These are phyloP conservation scores for Ostrea denselamellosa DNA, from an alignment of 1,140 invertebrate species.

Conservation along the genomic window DNA sequence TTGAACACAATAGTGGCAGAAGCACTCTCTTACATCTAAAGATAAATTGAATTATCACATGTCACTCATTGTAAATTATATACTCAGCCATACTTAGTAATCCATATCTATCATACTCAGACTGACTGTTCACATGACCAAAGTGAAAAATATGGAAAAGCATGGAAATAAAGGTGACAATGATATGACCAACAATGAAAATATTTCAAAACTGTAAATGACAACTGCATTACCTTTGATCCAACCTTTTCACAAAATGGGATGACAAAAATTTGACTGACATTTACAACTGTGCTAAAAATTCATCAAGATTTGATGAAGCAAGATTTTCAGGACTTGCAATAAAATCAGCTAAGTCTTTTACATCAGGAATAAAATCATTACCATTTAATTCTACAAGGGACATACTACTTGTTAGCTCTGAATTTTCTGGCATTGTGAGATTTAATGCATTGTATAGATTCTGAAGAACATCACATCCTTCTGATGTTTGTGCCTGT, in stretches of 20 bases:
- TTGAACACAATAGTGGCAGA: background rate
- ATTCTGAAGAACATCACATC: conserved; percentile 50
- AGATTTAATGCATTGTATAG: conserved; percentile 54
- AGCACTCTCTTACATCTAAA: background rate
- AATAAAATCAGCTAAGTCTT: conserved; percentile 44
- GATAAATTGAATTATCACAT: too few relatives aligned
- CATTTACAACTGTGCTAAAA: conserved; percentile 49
- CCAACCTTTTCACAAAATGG: background rate
- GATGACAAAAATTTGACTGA: background rate
- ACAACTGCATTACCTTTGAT: background rate
- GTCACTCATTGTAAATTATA: too few relatives aligned
- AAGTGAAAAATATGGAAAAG: too few relatives aligned
- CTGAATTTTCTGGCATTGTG: conserved; percentile 15
- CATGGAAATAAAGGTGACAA: background rate
- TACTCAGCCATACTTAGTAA: too few relatives aligned
- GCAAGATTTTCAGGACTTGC: background rate
- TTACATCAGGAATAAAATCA: conserved; percentile 36
- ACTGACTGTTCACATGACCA: background rate
- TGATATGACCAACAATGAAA: background rate
- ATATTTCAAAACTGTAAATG: too few relatives aligned
- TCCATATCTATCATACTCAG: background rate
- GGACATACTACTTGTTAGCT: background rate
- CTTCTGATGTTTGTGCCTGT: conserved; percentile 14
- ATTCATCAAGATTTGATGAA: conserved; percentile 51
- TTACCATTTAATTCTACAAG: background rate